These are phyloP conservation scores for Ctenosaura bakeri DNA, from an alignment of 2,797 vertebrate genomes.

Conservation along the genomic window DNA sequence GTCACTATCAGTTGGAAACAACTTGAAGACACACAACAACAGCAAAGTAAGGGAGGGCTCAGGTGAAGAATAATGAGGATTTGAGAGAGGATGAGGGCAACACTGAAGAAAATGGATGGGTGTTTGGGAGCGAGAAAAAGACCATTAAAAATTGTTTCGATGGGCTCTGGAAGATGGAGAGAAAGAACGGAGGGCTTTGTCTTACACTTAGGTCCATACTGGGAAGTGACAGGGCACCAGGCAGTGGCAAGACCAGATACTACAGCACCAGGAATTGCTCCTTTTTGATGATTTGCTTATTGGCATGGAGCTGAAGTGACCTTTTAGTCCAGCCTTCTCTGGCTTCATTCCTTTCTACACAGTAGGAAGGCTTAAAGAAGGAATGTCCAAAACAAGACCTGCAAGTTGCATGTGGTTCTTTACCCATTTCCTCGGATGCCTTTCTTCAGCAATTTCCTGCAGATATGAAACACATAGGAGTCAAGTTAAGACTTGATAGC, in stretches of 20 bases:
- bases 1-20: too few relatives aligned
- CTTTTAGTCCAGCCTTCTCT: too few relatives aligned
- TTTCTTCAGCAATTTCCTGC: neutral
- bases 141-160: neutral
- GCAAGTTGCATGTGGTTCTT: too few relatives aligned
- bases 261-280: neutral
- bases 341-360: too few relatives aligned
- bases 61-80: too few relatives aligned
- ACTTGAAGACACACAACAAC: too few relatives aligned
- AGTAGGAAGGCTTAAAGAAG: too few relatives aligned
- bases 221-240: neutral
- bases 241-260: neutral
- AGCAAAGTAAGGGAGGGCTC: too few relatives aligned
- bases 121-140: neutral
- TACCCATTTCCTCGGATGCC: neutral
- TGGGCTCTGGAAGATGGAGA: neutral
- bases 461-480: neutral
- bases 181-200: neutral
- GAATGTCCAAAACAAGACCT: too few relatives aligned
- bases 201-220: neutral
- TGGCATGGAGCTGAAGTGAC: too few relatives aligned
- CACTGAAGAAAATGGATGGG: neutral
- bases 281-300: too few relatives aligned
- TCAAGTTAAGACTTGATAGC: neutral
- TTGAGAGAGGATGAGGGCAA: neutral